A percentile compares a stretch with the other conserved stretches of the same genome.
phyloP scores from a whole-genome alignment of 2,888 invertebrate genomes.

The Sinentomon sp. region DNA sequence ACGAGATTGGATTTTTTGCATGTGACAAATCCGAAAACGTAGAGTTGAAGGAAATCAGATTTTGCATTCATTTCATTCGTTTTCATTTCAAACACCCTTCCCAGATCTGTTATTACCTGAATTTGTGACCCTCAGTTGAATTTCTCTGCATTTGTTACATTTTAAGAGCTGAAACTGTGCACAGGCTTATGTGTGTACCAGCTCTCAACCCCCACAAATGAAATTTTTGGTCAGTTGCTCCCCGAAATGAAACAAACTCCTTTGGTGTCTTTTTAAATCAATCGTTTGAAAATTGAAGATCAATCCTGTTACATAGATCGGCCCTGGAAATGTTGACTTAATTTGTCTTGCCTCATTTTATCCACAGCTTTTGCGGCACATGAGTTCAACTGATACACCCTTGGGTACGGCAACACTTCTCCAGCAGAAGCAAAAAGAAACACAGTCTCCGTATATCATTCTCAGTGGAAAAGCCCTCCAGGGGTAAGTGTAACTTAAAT shows the following conservation, averaged over 20 bases:
- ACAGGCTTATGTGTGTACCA: no score
- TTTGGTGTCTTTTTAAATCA: not conserved
- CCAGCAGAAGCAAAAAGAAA: conserved; percentile 82
- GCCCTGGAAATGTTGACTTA: not conserved
- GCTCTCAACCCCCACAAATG: no score
- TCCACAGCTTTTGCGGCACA: conserved; percentile 68
- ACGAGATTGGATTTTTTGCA: conserved; percentile 8
- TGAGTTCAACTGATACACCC: conserved; percentile 94
- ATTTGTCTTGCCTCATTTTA: conserved; percentile 12
- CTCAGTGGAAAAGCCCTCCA: conserved; percentile 77
- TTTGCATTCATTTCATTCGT: not conserved
- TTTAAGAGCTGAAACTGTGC: no score
- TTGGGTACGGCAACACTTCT: conserved; percentile 77
- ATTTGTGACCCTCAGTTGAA: no score
- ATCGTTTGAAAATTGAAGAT: not conserved
- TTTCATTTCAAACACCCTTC: not conserved
- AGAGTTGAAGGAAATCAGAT: not conserved
- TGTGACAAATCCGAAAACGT: not conserved
- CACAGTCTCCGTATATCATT: conserved; percentile 71
- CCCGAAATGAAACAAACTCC: no score
- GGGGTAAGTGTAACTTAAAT: no score
- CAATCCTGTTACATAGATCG: not conserved
- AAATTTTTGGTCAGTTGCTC: no score
- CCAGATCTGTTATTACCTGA: no score
- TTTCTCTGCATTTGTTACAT: no score